A percentile compares a stretch with the other conserved stretches of the same genome.
Conservation (phyloP, 2,113 vertebrate species). For the cattle (Bos taurus) region DNA sequence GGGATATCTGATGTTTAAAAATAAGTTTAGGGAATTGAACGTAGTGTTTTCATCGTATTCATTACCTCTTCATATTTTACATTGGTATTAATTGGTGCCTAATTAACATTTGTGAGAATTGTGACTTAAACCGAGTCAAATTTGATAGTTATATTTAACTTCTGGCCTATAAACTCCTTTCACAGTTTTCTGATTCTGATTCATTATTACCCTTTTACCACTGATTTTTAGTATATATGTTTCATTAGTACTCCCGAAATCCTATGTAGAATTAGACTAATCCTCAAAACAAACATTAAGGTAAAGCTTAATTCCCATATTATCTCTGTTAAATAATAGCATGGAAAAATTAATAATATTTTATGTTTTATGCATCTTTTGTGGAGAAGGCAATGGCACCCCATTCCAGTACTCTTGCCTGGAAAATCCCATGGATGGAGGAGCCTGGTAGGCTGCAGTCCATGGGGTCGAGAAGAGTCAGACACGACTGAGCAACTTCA, state of each 20-base stretch:
- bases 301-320: neutral
- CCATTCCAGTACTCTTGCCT: neutral
- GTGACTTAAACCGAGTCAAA: neutral
- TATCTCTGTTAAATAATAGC: neutral
- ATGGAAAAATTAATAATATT: neutral
- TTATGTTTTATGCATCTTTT: neutral
- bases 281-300: neutral
- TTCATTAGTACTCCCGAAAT: neutral
- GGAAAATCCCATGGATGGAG: neutral
- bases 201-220: neutral
- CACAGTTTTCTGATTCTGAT: neutral
- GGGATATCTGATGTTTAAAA: neutral
- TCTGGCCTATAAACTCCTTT: neutral
- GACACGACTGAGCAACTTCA: neutral
- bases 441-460: neutral
- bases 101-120: neutral
- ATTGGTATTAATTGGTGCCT: neutral
- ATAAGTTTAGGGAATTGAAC: neutral
- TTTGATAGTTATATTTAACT: neutral
- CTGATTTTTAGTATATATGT: neutral
- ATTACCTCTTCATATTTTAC: neutral
- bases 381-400: neutral
- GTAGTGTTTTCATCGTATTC: neutral
- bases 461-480: rapidly evolving
- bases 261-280: neutral